phyloP scores from a whole-genome alignment of 1,140 invertebrate species.

The Arion vulgaris region DNA sequence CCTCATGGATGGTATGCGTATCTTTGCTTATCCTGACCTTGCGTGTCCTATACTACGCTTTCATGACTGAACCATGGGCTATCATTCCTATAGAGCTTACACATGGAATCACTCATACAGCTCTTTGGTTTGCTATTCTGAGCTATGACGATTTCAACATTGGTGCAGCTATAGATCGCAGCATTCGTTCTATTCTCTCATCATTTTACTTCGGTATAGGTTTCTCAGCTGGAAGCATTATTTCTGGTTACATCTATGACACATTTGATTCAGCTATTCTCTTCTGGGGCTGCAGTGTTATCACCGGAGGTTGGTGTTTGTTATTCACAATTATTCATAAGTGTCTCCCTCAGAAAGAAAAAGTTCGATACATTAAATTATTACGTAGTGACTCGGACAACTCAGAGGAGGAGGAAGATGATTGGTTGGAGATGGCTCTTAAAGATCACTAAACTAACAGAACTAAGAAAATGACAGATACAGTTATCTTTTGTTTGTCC shows the following conservation, averaged over 20 bases:
- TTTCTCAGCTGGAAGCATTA: conserved; percentile 58
- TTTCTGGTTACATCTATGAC: conserved; percentile 62
- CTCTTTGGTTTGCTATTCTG: conserved; percentile 67
- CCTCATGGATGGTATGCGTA: conserved; percentile 54
- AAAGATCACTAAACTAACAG: conserved; percentile 53
- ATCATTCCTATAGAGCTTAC: conserved; percentile 62
- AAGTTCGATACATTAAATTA: conserved; percentile 61
- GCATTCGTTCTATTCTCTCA: conserved; percentile 61
- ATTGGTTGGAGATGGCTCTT: conserved; percentile 69
- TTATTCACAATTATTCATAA: conserved; percentile 56
- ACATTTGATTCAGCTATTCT: conserved; percentile 56
- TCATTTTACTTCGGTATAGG: conserved; percentile 68
- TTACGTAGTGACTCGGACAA: conserved; percentile 59
- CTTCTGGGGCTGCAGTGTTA: conserved; percentile 54
- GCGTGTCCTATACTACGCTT: conserved; percentile 63
- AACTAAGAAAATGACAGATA: too few species aligned
- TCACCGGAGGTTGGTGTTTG: conserved; percentile 57
- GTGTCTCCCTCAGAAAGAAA: conserved; percentile 58
- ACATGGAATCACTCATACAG: conserved; percentile 66
- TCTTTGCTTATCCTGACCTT: conserved; percentile 54
- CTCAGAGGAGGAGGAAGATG: conserved; percentile 58
- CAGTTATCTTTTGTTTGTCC: too few species aligned
- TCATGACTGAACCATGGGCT: conserved; percentile 62
- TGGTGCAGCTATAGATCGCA: conserved; percentile 62
- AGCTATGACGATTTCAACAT: conserved; percentile 64